Evolutionary conservation across 2,113 vertebrate species (phyloP).

Genomic region (Hypocryptadius cinnamomeus): DNA sequence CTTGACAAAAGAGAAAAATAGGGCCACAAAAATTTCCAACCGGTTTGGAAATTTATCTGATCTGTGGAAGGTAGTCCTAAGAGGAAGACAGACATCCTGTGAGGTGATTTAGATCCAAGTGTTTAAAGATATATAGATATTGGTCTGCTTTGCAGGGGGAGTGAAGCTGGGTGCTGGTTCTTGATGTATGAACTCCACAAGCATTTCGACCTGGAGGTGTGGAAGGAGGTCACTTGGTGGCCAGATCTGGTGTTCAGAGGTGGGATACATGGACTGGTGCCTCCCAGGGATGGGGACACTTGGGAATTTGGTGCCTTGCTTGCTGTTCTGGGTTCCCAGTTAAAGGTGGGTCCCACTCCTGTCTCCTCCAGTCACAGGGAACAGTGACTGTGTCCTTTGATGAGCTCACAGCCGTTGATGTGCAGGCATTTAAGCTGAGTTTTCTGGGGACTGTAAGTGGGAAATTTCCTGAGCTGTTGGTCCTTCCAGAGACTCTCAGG

Average conservation of each 20-base stretch:
- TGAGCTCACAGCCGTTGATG: neutral
- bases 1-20: slow-evolving; percentile 34
- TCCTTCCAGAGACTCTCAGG: neutral
- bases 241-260: neutral
- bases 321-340: neutral
- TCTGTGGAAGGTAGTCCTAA: neutral
- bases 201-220: neutral
- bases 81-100: neutral
- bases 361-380: neutral
- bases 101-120: neutral
- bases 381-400: neutral
- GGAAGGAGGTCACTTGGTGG: neutral
- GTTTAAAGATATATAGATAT: neutral
- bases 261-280: neutral
- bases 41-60: slow-evolving; percentile 6
- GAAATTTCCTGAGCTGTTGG: neutral
- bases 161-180: neutral
- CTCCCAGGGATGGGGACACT: neutral
- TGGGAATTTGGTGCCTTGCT: neutral
- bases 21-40: neutral
- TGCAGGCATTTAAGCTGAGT: neutral
- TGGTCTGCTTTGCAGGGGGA: neutral
- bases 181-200: neutral
- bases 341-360: neutral
- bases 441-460: neutral